Evolutionary conservation across 2,797 vertebrate genomes (phyloP).

Genomic region (Pygocentrus nattereri): DNA sequence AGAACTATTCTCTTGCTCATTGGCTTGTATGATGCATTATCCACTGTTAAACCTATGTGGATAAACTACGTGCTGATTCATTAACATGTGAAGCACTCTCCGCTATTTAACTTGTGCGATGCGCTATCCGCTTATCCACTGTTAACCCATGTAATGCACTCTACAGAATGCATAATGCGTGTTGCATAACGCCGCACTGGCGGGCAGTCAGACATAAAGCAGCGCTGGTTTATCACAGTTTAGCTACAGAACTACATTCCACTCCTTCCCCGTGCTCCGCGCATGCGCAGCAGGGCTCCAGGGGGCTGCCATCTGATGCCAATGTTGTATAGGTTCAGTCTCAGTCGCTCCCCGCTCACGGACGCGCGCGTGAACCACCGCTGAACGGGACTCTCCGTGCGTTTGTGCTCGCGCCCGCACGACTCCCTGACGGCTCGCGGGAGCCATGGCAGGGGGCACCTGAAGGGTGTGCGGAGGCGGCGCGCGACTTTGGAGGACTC

Average conservation of each 20-base stretch:
- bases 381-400: background rate
- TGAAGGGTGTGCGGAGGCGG: background rate
- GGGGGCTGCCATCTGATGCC: background rate
- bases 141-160: background rate
- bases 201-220: background rate
- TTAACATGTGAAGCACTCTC: background rate
- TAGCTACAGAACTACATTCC: too few relatives aligned
- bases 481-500: background rate
- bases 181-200: background rate
- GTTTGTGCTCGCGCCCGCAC: background rate
- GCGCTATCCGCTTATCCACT: background rate
- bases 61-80: background rate
- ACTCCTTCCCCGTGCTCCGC: background rate
- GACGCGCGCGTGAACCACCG: background rate
- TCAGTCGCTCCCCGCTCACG: background rate
- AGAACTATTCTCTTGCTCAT: too few relatives aligned
- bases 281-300: background rate
- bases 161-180: background rate
- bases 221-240: background rate
- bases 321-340: background rate
- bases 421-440: background rate
- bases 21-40: too few relatives aligned
- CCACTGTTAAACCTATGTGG: too few relatives aligned
- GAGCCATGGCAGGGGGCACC: constrained; percentile 1
- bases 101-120: background rate